Evolutionary conservation across 2,113 vertebrate genomes (phyloP).

Genomic region (Brachirus orientalis): DNA sequence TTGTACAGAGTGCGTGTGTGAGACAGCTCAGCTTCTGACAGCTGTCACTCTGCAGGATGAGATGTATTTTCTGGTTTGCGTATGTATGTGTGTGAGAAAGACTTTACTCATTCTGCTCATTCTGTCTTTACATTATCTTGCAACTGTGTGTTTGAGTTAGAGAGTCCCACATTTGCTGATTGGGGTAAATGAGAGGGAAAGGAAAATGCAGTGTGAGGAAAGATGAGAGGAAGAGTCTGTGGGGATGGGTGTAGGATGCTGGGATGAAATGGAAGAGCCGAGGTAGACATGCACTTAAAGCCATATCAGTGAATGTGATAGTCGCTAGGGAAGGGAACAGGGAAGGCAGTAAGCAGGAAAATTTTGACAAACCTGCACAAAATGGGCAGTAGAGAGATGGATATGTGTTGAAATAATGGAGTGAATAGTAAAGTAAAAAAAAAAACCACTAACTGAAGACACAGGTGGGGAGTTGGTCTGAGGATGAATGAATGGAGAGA

Average conservation of each 20-base stretch:
- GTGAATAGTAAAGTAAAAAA: too few relatives aligned
- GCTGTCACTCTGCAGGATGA: slow-evolving; percentile 61
- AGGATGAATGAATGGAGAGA: slow-evolving; percentile 3
- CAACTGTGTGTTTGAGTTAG: not conserved
- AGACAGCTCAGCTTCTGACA: slow-evolving; percentile 45
- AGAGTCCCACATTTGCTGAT: slow-evolving; percentile 18
- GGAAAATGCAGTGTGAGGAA: slow-evolving; percentile 21
- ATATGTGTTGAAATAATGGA: slow-evolving; percentile 10
- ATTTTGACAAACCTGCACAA: slow-evolving; percentile 22
- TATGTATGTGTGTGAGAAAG: slow-evolving; percentile 13
- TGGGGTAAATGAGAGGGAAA: slow-evolving; percentile 16
- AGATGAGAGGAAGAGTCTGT: slow-evolving; percentile 16
- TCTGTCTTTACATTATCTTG: slow-evolving; percentile 20
- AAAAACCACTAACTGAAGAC: not conserved
- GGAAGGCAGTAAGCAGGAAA: not conserved
- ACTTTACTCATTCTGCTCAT: slow-evolving; percentile 1
- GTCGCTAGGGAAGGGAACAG: slow-evolving; percentile 6
- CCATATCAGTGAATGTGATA: slow-evolving; percentile 35
- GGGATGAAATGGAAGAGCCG: slow-evolving; percentile 23
- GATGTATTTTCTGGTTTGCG: slow-evolving; percentile 13
- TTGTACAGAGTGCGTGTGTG: slow-evolving; percentile 34
- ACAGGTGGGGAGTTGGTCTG: not conserved
- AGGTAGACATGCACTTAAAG: slow-evolving; percentile 35
- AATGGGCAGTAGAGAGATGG: slow-evolving; percentile 4
- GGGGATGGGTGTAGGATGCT: slow-evolving; percentile 19